A percentile compares a stretch with the other conserved stretches of the same genome.
Evolutionary conservation across 2,113 vertebrate genomes (phyloP).

Genomic region (Tychaedon coryphoeus): DNA sequence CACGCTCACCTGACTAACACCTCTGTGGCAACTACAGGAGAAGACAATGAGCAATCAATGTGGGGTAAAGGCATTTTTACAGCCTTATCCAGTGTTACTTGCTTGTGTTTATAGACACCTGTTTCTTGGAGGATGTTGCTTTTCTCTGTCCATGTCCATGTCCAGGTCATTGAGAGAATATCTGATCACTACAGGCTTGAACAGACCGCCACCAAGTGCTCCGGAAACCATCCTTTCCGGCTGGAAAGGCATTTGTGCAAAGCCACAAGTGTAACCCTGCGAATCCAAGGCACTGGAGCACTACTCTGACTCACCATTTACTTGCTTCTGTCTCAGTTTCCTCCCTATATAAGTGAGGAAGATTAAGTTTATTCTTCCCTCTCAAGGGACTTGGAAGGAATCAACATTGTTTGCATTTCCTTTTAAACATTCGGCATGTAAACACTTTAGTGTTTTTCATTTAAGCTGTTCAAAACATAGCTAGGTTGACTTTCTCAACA

Average conservation of each 20-base stretch:
- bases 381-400: neutral
- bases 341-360: neutral
- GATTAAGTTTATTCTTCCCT: neutral
- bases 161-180: neutral
- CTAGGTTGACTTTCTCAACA: neutral
- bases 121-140: neutral
- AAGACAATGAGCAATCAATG: neutral
- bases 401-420: neutral
- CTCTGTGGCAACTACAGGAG: neutral
- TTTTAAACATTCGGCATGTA: neutral
- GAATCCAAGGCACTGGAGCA: neutral
- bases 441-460: neutral
- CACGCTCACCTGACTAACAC: rapidly evolving
- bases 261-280: rapidly evolving
- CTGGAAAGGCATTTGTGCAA: neutral
- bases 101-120: neutral
- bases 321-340: neutral
- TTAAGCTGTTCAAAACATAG: neutral
- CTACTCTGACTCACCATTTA: neutral
- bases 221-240: neutral
- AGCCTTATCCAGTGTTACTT: neutral
- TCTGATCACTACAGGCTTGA: neutral
- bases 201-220: neutral
- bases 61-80: neutral
- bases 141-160: neutral